Evolutionary conservation across 2,888 invertebrate genomes (phyloP), one percentile per base, ranked within the genome.

Genomic region (Carabus problematicus): DNA sequence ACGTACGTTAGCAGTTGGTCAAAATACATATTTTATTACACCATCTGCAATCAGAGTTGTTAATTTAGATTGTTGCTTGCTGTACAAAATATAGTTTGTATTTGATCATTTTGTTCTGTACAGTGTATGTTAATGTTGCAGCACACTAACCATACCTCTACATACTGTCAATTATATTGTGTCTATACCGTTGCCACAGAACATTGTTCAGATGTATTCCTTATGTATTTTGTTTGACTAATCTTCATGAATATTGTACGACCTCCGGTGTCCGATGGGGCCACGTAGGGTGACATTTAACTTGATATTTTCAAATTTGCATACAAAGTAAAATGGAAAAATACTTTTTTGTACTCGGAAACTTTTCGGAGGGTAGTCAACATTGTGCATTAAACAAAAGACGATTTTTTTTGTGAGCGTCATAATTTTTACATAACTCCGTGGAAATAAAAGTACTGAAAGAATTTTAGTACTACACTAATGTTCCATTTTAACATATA

Each of bases 291-390:
- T 19, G 66, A 45, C 66, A 49, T 58, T 66, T 60, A 67, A 59
- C 66, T 59, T 59, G 16, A 18, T 49, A 67, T 60, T 67, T 60
- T 52, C 18, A 67, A 67, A 67, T 67, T 67, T 67, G 29, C 67
- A 67, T 67, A 67, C 42, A 54, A 43, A 67, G 59, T 66, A 59
- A 56, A 60, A 67, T 60, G 59, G 19, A 60, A 67, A 67, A 40
- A 49, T 39, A 40, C 39, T 56, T 56, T 55, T 56, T 29, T 29
- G 14, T n/a, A 9, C 14, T 54, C 9, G 43, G 58, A 18, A 59
- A 66, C 66, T 66, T 58, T 55, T 66, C 40, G 58, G 58, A 43
- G 40, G n/a, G 49, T 58, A 59, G 49, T 59, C 59, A 66, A 59
- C 66, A 66, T 47, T 66, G 58, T 66, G 58, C 49, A 59, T 64